Conservation (phyloP, 2,888 invertebrate species). For the Caenorhabditis sinica region DNA sequence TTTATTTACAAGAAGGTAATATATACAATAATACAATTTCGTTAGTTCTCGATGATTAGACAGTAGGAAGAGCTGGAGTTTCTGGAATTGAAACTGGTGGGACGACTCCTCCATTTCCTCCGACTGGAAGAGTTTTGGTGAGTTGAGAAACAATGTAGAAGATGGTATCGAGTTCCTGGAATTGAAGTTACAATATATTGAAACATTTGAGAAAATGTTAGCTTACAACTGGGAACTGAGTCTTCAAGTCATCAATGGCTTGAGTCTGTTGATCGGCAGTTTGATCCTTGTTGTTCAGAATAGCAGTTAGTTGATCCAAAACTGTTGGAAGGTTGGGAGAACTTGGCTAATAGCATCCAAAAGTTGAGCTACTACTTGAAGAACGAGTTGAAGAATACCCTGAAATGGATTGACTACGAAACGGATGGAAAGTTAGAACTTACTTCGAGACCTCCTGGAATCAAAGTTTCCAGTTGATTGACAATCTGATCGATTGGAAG, state of each 20-base stretch:
- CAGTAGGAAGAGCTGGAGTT: neutral
- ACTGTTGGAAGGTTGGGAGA: neutral
- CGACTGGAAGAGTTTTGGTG: too few relatives aligned
- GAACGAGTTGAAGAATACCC: neutral
- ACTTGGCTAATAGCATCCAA: neutral
- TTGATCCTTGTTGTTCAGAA: neutral
- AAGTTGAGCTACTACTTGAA: neutral
- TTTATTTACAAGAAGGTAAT: slow-evolving; percentile 3
- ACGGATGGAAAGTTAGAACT: neutral
- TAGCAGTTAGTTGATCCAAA: neutral
- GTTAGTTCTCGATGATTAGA: neutral
- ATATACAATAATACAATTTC: neutral
- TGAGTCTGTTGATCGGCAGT: neutral
- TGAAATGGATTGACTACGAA: neutral
- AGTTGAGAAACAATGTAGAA: neutral
- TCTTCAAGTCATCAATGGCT: neutral
- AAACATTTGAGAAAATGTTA: neutral
- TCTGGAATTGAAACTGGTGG: neutral
- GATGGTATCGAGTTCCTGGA: neutral
- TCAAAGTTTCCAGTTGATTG: neutral
- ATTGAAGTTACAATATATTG: neutral
- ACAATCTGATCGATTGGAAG: neutral
- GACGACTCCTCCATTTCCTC: neutral
- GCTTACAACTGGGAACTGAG: neutral
- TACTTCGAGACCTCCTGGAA: neutral